These are phyloP conservation scores for Rhingia campestris DNA, from an alignment of 2,888 invertebrate species.

Conservation along the genomic window DNA sequence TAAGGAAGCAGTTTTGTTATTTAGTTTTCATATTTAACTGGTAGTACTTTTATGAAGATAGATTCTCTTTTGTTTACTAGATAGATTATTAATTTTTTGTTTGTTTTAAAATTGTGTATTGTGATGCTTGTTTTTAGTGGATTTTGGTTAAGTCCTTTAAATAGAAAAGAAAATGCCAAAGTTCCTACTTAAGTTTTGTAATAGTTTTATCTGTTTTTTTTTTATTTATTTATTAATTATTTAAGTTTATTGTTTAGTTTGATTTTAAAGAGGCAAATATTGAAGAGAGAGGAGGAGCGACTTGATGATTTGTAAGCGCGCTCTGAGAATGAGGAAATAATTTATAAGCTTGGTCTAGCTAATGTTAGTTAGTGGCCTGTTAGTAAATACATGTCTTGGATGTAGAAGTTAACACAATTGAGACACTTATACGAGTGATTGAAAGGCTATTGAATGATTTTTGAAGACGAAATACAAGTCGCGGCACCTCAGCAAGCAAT, in stretches of 20 bases:
- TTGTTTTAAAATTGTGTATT: background rate
- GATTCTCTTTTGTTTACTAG: background rate
- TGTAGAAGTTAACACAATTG: background rate
- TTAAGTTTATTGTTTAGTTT: conserved; percentile 25
- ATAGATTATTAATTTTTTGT: background rate
- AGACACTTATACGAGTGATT: too few species aligned
- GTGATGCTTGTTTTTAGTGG: conserved; percentile 72
- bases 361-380: background rate
- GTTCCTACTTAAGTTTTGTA: conserved; percentile 22
- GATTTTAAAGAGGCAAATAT: background rate
- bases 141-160: conserved; percentile 29
- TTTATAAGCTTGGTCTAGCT: background rate
- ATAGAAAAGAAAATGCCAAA: conserved; percentile 11
- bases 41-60: conserved; percentile 7
- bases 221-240: conserved; percentile 76
- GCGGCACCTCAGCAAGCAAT: too few species aligned
- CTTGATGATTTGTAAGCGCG: background rate
- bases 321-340: background rate
- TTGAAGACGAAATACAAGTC: too few species aligned
- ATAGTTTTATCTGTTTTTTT: conserved; percentile 75
- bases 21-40: conserved; percentile 25
- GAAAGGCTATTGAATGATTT: too few species aligned
- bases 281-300: background rate
- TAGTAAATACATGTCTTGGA: background rate
- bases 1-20: conserved; percentile 59